A percentile compares a stretch with the other conserved stretches of the same genome.
Conservation (phyloP, 2,113 vertebrate genomes). For the Platichthys flesus region DNA sequence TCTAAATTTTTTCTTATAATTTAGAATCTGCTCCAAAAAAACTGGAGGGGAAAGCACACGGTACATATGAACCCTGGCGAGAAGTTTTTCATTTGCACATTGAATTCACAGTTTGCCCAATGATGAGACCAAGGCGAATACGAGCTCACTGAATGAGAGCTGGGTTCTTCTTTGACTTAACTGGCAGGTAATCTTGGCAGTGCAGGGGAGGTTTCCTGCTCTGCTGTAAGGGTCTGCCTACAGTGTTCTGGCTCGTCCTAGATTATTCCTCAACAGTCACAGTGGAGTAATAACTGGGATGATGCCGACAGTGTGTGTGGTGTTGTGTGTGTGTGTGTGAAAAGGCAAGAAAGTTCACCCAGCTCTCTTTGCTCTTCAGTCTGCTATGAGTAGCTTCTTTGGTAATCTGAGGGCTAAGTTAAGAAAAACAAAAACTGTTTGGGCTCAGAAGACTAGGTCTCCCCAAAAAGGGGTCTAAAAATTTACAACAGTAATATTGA, state of each 20-base stretch:
- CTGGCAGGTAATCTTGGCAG: slow-evolving; percentile 80
- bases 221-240: slow-evolving; percentile 81
- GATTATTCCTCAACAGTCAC: slow-evolving; percentile 53
- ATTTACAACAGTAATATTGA: too few relatives aligned
- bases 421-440: background rate
- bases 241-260: slow-evolving; percentile 47
- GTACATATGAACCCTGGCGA: background rate
- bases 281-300: slow-evolving; percentile 41
- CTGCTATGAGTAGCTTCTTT: slow-evolving; percentile 71
- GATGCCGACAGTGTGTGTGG: slow-evolving; percentile 55
- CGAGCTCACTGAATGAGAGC: slow-evolving; percentile 66
- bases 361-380: slow-evolving; percentile 60
- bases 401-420: slow-evolving; percentile 75
- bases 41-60: slow-evolving; percentile 47
- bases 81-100: background rate
- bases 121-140: slow-evolving; percentile 83
- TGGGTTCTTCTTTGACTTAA: slow-evolving; percentile 52
- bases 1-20: background rate
- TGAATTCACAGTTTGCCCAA: slow-evolving; percentile 47
- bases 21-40: slow-evolving; percentile 42
- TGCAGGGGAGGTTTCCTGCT: slow-evolving; percentile 72
- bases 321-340: slow-evolving; percentile 27
- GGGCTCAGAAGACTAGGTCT: background rate
- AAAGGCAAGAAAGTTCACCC: slow-evolving; percentile 44
- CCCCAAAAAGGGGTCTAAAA: background rate